These are phyloP conservation scores for Leptinotarsa haldemani DNA, from an alignment of 2,888 invertebrate species.

Conservation along the genomic window DNA sequence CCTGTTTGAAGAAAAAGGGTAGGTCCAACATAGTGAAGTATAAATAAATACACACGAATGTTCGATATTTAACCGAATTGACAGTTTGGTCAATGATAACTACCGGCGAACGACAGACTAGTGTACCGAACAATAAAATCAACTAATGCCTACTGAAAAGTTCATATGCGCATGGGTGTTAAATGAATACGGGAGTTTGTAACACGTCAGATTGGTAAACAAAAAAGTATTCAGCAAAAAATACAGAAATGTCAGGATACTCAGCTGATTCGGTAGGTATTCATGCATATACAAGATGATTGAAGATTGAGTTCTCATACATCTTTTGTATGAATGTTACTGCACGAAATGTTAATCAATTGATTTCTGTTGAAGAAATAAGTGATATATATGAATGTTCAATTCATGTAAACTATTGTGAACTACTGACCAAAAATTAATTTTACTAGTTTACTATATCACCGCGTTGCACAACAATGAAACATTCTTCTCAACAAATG, in stretches of 20 bases:
- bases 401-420: too few relatives aligned
- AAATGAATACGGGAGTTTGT: neutral
- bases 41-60: neutral
- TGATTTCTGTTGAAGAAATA: too few relatives aligned
- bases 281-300: neutral
- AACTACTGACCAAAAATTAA: too few relatives aligned
- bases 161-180: slow-evolving; percentile 2
- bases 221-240: neutral
- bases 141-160: neutral
- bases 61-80: neutral
- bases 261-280: neutral
- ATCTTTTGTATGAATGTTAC: too few relatives aligned
- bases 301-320: too few relatives aligned
- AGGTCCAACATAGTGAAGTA: slow-evolving; percentile 10
- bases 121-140: neutral
- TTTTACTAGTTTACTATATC: too few relatives aligned
- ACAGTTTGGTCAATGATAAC: neutral
- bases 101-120: neutral
- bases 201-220: neutral
- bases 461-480: too few relatives aligned
- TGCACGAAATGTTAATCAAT: too few relatives aligned
- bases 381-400: too few relatives aligned
- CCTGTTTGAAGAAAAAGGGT: slow-evolving; percentile 16
- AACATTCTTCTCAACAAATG: too few relatives aligned
- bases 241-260: neutral